Evolutionary conservation across 2,797 vertebrate genomes (phyloP), one percentile per base, ranked within the genome.

Genomic region (Enteromius thamalakanensis): DNA sequence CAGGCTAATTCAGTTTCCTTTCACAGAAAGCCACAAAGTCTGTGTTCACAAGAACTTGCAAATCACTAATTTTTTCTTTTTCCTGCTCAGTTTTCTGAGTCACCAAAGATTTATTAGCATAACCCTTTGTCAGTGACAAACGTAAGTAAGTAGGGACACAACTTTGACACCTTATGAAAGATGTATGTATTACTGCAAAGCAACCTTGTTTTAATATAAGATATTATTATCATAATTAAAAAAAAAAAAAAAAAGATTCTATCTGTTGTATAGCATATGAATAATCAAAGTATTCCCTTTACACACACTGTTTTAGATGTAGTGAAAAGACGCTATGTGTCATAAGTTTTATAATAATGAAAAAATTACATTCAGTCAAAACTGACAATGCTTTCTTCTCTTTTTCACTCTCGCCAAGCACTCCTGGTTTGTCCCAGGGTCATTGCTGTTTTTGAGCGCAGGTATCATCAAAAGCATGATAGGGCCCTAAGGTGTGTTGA

Each of bases 401-500:
- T 65, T 68, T 26, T 14, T 64, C n/a, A 19, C 42, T 34, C 79
- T 70, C 7, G 29, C 64, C 58, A 72, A 65, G n/a, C 45, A 49
- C 49, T 34, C 14, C 37, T 37, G 6, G 15, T 62, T 60, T 60
- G 17, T 82, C 65, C 17, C 29, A 32, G 32, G 32, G 65, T 64
- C 21, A 79, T 29, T 51, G 15, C 21, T 70, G 10, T 80, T 83
- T 83, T 37, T 62, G 21, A 29, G 65, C 23, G 10, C 65, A 37
- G 34, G 58, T 76, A 76, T 81, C 65, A 26, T 68, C 78, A 58
- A 49, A 17, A 81, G 49, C 64, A 58, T 76, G 78, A 88, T 83
- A 19, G 55, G 64, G 72, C 47, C 69, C 83, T 83, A 80, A 83
- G 79, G 70, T 76, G 74, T 65, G 64, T 74, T 85, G 88, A 86